Conservation (phyloP, 2,113 vertebrate genomes). For the Bettongia penicillata region DNA sequence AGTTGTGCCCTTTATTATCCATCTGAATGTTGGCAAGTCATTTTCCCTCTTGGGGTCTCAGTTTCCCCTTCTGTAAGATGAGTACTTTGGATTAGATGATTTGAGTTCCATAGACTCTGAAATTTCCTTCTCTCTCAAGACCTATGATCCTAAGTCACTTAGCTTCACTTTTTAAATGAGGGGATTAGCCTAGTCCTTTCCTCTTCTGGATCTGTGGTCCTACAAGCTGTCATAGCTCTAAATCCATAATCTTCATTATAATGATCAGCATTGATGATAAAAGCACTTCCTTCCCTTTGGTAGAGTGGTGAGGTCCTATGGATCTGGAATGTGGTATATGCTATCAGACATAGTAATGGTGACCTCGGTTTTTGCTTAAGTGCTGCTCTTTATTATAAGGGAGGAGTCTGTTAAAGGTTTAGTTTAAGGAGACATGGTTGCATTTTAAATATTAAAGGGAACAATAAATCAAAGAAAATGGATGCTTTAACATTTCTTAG, state of each 20-base stretch:
- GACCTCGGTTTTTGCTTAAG: too few species aligned
- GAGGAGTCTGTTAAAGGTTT: not conserved
- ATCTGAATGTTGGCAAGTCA: not conserved
- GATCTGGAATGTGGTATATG: not conserved
- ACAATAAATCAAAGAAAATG: not conserved
- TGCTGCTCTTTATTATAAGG: too few species aligned
- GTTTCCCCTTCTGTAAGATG: not conserved
- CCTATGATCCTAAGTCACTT: not conserved
- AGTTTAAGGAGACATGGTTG: not conserved
- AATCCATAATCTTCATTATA: not conserved
- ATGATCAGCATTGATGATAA: not conserved
- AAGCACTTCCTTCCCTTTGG: not conserved
- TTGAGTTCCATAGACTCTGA: not conserved
- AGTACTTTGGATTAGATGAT: not conserved
- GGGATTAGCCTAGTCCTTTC: not conserved
- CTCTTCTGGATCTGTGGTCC: not conserved
- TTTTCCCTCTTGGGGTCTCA: not conserved
- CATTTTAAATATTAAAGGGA: not conserved
- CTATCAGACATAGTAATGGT: too few species aligned
- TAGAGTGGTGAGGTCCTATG: not conserved
- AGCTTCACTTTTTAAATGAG: not conserved
- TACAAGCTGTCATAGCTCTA: not conserved
- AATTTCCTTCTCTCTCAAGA: not conserved
- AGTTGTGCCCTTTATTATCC: too few species aligned
- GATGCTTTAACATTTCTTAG: not conserved